phyloP scores from a whole-genome alignment of 2,797 vertebrate genomes.

The Adrianichthys oophorus region DNA sequence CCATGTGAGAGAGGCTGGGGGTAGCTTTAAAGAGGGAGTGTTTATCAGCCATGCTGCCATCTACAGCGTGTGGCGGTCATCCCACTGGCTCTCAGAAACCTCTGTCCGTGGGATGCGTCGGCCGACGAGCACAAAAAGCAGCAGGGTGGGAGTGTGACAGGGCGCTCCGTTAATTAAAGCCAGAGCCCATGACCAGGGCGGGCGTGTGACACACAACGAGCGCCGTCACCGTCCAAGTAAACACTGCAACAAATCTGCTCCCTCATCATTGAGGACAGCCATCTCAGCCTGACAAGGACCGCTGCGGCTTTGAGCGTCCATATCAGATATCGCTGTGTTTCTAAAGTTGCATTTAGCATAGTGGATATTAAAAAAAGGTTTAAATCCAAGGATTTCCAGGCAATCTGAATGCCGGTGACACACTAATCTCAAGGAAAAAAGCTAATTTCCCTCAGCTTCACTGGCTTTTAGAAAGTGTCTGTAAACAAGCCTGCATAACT shows the following conservation, averaged over 20 bases:
- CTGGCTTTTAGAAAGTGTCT: no score
- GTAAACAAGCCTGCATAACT: no score
- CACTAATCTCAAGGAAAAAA: not conserved
- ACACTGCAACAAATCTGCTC: slow-evolving; percentile 62
- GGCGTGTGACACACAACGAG: slow-evolving; percentile 58
- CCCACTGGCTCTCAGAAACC: slow-evolving; percentile 66
- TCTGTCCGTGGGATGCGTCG: slow-evolving; percentile 59
- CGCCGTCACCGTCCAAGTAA: slow-evolving; percentile 53
- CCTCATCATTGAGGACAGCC: slow-evolving; percentile 49
- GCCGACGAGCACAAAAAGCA: slow-evolving; percentile 54
- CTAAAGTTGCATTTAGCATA: slow-evolving; percentile 25
- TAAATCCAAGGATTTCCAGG: slow-evolving; percentile 2
- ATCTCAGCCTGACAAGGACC: slow-evolving; percentile 37
- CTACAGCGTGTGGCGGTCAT: slow-evolving; percentile 24
- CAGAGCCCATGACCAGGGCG: slow-evolving; percentile 66
- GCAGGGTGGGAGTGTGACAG: slow-evolving; percentile 26
- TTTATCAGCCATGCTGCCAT: no score
- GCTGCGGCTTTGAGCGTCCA: slow-evolving; percentile 37
- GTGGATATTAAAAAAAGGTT: slow-evolving; percentile 11
- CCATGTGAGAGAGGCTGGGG: no score
- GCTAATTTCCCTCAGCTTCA: no score
- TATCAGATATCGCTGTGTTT: slow-evolving; percentile 32
- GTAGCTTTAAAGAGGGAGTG: no score
- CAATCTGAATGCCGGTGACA: not conserved
- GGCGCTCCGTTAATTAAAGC: slow-evolving; percentile 72